A percentile compares a stretch with the other conserved stretches of the same genome.
Evolutionary conservation across 1,140 invertebrate genomes (phyloP).

Genomic region (Temnothorax curvispinosus): DNA sequence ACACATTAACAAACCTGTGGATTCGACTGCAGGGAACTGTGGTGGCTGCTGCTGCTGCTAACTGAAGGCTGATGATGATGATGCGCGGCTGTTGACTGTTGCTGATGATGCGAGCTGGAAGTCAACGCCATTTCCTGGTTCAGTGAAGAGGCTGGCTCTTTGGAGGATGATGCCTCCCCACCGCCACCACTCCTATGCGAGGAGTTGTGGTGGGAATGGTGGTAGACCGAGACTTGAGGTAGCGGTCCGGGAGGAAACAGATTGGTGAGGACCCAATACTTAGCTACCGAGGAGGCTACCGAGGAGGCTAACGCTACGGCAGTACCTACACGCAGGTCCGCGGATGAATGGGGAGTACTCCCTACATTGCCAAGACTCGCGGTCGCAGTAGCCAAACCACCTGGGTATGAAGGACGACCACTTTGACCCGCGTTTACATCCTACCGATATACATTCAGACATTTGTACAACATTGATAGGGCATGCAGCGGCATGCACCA

Average conservation of each 20-base stretch:
- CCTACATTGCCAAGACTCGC: conserved; percentile 83
- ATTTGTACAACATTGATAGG: conserved; percentile 85
- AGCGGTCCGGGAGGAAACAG: conserved; percentile 86
- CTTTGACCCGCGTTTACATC: conserved; percentile 85
- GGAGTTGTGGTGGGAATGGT: conserved; percentile 83
- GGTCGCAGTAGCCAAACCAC: conserved; percentile 81
- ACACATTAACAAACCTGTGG: conserved; percentile 83
- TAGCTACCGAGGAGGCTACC: conserved; percentile 86
- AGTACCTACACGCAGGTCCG: conserved; percentile 86
- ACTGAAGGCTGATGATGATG: conserved; percentile 83
- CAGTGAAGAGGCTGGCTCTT: conserved; percentile 79
- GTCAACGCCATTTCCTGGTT: conserved; percentile 83
- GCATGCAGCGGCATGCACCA: conserved; percentile 83
- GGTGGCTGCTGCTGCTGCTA: conserved; percentile 79
- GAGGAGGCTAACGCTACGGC: conserved; percentile 85
- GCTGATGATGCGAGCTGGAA: conserved; percentile 80
- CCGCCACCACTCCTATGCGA: conserved; percentile 76
- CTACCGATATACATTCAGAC: conserved; percentile 85
- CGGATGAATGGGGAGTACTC: conserved; percentile 81
- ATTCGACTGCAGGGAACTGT: conserved; percentile 81
- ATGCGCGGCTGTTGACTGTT: conserved; percentile 79
- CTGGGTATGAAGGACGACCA: conserved; percentile 83
- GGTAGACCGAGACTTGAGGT: conserved; percentile 85
- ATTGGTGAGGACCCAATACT: conserved; percentile 87
- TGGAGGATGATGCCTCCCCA: conserved; percentile 77